Evolutionary conservation across 92 coral and sea anemone genomes (phyloP).

Genomic region (Parazoanthus atlanticus): DNA sequence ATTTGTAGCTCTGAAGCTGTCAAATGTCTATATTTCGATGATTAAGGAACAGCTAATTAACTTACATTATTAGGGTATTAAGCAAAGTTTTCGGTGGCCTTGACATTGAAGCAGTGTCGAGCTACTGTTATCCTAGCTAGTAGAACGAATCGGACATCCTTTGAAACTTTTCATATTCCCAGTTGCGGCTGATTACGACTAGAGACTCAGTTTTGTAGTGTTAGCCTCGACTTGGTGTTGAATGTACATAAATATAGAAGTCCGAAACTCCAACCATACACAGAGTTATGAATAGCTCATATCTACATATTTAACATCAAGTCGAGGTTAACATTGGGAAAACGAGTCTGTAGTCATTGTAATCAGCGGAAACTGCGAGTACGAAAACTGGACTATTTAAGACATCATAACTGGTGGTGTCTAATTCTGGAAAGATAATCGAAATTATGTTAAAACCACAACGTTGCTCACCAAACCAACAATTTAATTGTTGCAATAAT

Average conservation of each 20-base stretch:
- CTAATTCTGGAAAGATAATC: too few relatives aligned
- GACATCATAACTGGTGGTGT: background rate
- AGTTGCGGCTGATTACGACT: background rate
- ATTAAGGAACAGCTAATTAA: background rate
- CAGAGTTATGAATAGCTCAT: too few relatives aligned
- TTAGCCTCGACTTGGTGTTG: too few relatives aligned
- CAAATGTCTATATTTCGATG: constrained; percentile 12
- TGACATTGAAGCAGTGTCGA: background rate
- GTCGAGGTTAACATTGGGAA: too few relatives aligned
- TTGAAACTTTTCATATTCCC: background rate
- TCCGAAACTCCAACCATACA: too few relatives aligned
- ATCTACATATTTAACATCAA: too few relatives aligned
- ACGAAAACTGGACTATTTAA: too few relatives aligned
- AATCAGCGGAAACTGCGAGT: too few relatives aligned
- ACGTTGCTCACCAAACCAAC: background rate
- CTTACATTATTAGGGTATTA: background rate
- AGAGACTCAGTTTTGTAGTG: background rate
- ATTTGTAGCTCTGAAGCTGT: background rate
- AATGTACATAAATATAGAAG: too few relatives aligned
- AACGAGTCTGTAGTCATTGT: too few relatives aligned
- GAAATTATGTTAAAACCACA: background rate
- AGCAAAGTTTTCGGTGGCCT: background rate
- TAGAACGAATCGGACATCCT: constrained; percentile 10
- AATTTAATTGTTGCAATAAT: background rate
- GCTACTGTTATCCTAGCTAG: background rate